phyloP scores from a whole-genome alignment of 2,797 vertebrate species.

The Takifugu ocellatus region DNA sequence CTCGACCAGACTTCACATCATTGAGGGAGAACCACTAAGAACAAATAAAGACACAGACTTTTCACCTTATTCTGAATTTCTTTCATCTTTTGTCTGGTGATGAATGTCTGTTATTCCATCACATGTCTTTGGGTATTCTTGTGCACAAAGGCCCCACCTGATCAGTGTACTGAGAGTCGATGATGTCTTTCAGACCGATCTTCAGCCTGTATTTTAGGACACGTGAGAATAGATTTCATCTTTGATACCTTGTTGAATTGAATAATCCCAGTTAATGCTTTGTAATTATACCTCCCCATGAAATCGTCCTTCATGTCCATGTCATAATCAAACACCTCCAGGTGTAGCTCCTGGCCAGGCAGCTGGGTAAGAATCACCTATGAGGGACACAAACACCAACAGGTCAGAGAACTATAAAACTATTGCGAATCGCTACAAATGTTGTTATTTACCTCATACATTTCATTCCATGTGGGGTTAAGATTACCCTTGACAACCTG shows the following conservation, averaged over 20 bases:
- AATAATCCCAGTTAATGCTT: neutral
- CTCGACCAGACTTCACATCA: conserved; percentile 85
- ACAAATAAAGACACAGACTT: too few species aligned
- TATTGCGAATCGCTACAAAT: neutral
- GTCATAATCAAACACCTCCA: conserved; percentile 89
- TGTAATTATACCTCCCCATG: conserved; percentile 82
- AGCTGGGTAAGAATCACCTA: conserved; percentile 84
- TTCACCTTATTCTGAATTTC: too few species aligned
- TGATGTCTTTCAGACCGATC: conserved; percentile 81
- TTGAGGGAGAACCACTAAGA: conserved; percentile 85
- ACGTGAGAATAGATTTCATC: conserved; percentile 9
- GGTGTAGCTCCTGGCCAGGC: conserved; percentile 85
- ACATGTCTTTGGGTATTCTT: neutral
- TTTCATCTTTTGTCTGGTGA: too few species aligned
- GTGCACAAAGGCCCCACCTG: conserved; percentile 70
- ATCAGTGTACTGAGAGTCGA: conserved; percentile 79
- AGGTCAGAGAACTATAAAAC: neutral
- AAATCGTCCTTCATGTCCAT: conserved; percentile 91
- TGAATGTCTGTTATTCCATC: too few species aligned
- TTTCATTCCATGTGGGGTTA: conserved; percentile 88
- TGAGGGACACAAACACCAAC: neutral
- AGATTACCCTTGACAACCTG: conserved; percentile 81
- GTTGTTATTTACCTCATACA: conserved; percentile 81
- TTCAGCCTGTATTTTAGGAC: conserved; percentile 76
- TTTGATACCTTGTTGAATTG: neutral